Evolutionary conservation across 2,113 vertebrate genomes (phyloP), one percentile per base, ranked within the genome.

Genomic region (Corythoichthys haematopterus): DNA sequence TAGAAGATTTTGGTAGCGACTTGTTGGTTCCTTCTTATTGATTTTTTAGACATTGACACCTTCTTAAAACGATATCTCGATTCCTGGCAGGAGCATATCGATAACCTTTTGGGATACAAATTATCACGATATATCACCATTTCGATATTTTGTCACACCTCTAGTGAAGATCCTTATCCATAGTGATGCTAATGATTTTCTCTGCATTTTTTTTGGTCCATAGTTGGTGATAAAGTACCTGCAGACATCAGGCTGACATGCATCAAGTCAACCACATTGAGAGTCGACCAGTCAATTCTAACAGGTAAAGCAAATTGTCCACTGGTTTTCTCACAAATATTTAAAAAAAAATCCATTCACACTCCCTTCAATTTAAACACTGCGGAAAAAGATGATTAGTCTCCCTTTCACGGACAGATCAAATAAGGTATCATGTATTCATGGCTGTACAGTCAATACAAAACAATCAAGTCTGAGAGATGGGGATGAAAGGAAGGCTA

Each of bases 151-250:
- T 13, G 5, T 58, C 28, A 8, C 56, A 3, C 14, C 2, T 51
- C n/a, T 72, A 47, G 33, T 46, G 57, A 43, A 12, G 61, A n/a
- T 58, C 45, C 62, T 66, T 53, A 68, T 64, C 28, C 36, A 35
- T 75, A 52, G 38, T 60, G 46, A 47, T 68, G 11, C 37, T 68
- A 13, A 11, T 68, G 10, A 65, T 78, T 4, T 68, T 47, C 35
- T 71, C 4, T 74, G 15, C 69, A 50, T 50, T 13, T 78, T 13
- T 74, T 75, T 82, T 59, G 70, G 65, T 84, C 69, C 85, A 76
- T 82, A 99, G 97, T 99, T 91, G 97, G 97, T 72, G 97, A 98
- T 89, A 99, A 99, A 91, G 97, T 98, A 87, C 97, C 97, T 85
- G 96, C 97, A 64, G 97, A 98, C 83, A 99, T 99, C 87, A 93